Evolutionary conservation across 2,888 invertebrate genomes (phyloP).

Genomic region (Mythimna albipuncta): DNA sequence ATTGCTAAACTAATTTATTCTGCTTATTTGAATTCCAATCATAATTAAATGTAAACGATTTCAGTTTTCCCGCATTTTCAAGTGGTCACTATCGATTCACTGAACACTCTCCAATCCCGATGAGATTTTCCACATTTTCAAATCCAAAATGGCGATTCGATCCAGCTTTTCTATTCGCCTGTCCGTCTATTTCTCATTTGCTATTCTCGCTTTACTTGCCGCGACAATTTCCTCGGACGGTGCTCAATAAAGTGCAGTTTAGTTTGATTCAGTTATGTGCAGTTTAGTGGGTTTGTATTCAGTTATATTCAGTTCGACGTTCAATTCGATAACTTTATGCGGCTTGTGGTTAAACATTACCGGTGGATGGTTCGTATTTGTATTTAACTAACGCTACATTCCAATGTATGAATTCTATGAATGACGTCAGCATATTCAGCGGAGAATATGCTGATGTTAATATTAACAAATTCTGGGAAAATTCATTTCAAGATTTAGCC

Average conservation of each 20-base stretch:
- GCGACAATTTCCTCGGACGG: constrained; percentile 17
- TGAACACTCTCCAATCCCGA: not conserved
- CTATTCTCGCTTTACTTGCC: constrained; percentile 18
- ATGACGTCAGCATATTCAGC: not conserved
- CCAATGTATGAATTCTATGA: not conserved
- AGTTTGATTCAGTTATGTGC: constrained; percentile 28
- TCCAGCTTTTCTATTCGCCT: not conserved
- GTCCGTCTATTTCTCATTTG: constrained; percentile 16
- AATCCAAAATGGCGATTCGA: constrained; percentile 2
- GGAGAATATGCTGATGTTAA: not conserved
- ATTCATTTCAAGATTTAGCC: not conserved
- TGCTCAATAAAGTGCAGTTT: constrained; percentile 33
- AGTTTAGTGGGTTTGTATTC: constrained; percentile 8
- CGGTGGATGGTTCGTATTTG: constrained; percentile 8
- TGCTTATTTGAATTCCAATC: not conserved
- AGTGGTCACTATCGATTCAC: not conserved
- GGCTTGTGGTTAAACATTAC: not conserved
- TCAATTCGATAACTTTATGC: constrained; percentile 25
- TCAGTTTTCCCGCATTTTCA: not conserved
- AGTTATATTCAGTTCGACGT: constrained; percentile 28
- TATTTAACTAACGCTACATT: not conserved
- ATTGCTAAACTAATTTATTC: not conserved
- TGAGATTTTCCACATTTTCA: not conserved
- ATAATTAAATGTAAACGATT: not conserved
- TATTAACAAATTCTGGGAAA: not conserved